Percentiles rank a stretch among this genome's conserved stretches.
These are phyloP conservation scores for Sinodicranocentrus sp. DNA, from an alignment of 2,888 invertebrate species.

Conservation along the genomic window DNA sequence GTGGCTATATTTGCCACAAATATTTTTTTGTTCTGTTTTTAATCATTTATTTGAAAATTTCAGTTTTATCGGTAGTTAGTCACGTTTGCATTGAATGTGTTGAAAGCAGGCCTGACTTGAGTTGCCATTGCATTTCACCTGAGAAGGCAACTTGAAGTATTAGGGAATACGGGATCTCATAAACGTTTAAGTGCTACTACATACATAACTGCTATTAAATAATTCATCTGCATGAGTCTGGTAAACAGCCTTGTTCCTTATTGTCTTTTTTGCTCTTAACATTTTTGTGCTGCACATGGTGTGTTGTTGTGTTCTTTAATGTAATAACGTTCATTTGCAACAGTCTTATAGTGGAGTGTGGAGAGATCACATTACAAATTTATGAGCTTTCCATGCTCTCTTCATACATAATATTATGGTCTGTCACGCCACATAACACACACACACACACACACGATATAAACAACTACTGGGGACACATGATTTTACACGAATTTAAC, in stretches of 20 bases:
- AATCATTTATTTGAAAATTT: conserved; percentile 41
- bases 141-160: no score
- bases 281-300: not conserved
- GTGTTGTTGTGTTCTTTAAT: not conserved
- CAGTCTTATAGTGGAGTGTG: not conserved
- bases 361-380: conserved; percentile 38
- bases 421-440: conserved; percentile 21
- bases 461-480: not conserved
- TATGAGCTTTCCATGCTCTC: conserved; percentile 11
- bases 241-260: conserved; percentile 23
- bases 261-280: not conserved
- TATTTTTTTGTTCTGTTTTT: conserved; percentile 41
- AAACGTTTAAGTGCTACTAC: conserved; percentile 19
- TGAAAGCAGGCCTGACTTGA: no score
- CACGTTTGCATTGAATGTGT: no score
- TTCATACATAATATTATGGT: conserved; percentile 26
- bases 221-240: conserved; percentile 51
- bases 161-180: not conserved
- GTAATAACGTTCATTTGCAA: not conserved
- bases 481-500: not conserved
- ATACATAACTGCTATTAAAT: conserved; percentile 11
- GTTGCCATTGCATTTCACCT: no score
- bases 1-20: conserved; percentile 28
- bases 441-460: not conserved
- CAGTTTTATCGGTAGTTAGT: conserved; percentile 22